Percentiles rank a stretch among this genome's conserved stretches.
phyloP scores from a whole-genome alignment of 2,888 invertebrate genomes.

The Chrysolina americana region DNA sequence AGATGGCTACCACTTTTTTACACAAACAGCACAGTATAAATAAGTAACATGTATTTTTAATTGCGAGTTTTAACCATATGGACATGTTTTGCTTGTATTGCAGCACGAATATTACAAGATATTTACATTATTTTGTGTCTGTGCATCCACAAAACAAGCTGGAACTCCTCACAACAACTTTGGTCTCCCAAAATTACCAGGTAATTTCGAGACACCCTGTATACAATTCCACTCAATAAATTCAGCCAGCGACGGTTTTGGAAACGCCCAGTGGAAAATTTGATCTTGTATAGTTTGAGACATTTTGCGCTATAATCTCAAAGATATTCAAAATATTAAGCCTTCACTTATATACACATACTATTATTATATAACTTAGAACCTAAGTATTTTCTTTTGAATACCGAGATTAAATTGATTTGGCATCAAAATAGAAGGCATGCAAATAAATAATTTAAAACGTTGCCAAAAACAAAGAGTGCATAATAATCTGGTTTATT shows the following conservation, averaged over 20 bases:
- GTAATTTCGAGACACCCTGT: slow-evolving; percentile 27
- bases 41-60: slow-evolving; percentile 69
- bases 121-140: slow-evolving; percentile 55
- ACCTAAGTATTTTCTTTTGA: slow-evolving; percentile 48
- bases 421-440: slow-evolving; percentile 45
- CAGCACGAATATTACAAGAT: slow-evolving; percentile 61
- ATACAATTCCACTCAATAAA: slow-evolving; percentile 51
- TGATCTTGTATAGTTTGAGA: slow-evolving; percentile 51
- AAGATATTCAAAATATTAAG: slow-evolving; percentile 53
- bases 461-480: slow-evolving; percentile 21
- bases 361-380: slow-evolving; percentile 49
- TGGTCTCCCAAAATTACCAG: slow-evolving; percentile 15
- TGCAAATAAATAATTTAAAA: slow-evolving; percentile 26
- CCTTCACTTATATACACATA: slow-evolving; percentile 52
- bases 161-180: slow-evolving; percentile 44
- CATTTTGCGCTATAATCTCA: slow-evolving; percentile 47
- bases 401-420: slow-evolving; percentile 51
- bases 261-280: slow-evolving; percentile 38
- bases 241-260: slow-evolving; percentile 40
- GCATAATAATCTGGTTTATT: slow-evolving; percentile 20
- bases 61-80: slow-evolving; percentile 67
- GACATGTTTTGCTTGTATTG: slow-evolving; percentile 67
- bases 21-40: slow-evolving; percentile 70
- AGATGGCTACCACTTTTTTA: slow-evolving; percentile 60
- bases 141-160: slow-evolving; percentile 48